phyloP scores from a whole-genome alignment of 1,140 invertebrate genomes.

The Leptinotarsa defecta region DNA sequence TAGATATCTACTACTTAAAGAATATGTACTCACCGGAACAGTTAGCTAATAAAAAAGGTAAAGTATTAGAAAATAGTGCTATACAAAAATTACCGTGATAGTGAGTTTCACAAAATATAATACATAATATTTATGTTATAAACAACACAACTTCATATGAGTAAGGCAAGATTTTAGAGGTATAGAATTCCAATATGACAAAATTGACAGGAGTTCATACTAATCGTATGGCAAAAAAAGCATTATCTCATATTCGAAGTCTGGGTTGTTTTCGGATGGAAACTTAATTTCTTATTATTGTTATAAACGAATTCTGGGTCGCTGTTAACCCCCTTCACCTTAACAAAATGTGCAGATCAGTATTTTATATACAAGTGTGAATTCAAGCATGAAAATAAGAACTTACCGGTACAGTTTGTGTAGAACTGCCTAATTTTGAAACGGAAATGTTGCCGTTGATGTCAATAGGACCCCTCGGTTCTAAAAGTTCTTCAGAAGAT shows the following conservation, averaged over 20 bases:
- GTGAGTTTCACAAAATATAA: background rate
- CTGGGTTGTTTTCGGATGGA: too few species aligned
- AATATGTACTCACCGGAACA: conserved; percentile 31
- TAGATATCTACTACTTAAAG: background rate
- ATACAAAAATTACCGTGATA: background rate
- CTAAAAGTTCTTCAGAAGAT: conserved; percentile 55
- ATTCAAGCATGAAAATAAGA: background rate
- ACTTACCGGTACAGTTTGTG: conserved; percentile 68
- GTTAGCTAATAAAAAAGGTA: conserved; percentile 24
- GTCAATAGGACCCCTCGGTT: conserved; percentile 66
- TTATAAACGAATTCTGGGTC: too few species aligned
- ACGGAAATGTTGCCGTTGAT: conserved; percentile 70
- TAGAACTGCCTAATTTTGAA: conserved; percentile 63
- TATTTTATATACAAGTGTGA: too few species aligned
- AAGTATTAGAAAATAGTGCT: background rate
- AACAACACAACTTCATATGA: background rate
- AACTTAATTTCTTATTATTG: too few species aligned
- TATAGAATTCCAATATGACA: too few species aligned
- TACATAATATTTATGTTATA: background rate
- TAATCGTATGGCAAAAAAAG: too few species aligned
- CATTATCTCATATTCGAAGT: too few species aligned
- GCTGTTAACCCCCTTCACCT: too few species aligned
- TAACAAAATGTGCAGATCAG: too few species aligned
- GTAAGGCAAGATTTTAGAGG: background rate
- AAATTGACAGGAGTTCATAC: too few species aligned